Evolutionary conservation across 1,140 invertebrate species (phyloP).

Genomic region (Cheumatopsyche charites): DNA sequence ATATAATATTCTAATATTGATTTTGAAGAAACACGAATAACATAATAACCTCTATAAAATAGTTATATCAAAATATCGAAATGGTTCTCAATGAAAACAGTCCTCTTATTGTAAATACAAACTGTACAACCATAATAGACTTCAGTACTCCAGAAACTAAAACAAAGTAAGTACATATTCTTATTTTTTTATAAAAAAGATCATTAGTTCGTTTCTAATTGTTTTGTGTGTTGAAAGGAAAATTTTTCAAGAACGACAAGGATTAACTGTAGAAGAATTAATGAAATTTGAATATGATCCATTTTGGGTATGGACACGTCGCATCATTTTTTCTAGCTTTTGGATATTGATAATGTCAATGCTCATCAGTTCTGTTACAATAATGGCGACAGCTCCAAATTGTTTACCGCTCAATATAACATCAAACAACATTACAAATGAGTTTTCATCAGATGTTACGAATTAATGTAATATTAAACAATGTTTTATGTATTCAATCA

Average conservation of each 20-base stretch:
- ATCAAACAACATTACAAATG: background rate
- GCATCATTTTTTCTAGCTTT: conserved; percentile 30
- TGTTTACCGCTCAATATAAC: background rate
- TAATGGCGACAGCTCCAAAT: conserved; percentile 15
- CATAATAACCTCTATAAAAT: background rate
- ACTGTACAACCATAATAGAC: background rate
- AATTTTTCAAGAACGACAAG: background rate
- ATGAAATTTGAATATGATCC: conserved; percentile 30
- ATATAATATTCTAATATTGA: no score
- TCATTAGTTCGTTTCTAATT: no score
- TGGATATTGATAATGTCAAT: conserved; percentile 34
- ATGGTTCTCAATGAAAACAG: background rate
- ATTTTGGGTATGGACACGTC: conserved; percentile 37
- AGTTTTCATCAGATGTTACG: no score
- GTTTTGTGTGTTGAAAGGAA: background rate
- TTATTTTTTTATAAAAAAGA: no score
- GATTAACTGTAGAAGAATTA: conserved; percentile 37
- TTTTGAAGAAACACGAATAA: no score
- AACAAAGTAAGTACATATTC: no score
- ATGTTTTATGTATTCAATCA: no score
- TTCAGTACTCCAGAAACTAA: background rate
- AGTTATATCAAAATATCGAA: no score
- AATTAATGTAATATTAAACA: no score
- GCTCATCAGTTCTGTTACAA: conserved; percentile 18
- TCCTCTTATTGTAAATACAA: background rate